These are phyloP conservation scores for Lissonota sp. DNA, from an alignment of 2,888 invertebrate genomes.

Conservation along the genomic window DNA sequence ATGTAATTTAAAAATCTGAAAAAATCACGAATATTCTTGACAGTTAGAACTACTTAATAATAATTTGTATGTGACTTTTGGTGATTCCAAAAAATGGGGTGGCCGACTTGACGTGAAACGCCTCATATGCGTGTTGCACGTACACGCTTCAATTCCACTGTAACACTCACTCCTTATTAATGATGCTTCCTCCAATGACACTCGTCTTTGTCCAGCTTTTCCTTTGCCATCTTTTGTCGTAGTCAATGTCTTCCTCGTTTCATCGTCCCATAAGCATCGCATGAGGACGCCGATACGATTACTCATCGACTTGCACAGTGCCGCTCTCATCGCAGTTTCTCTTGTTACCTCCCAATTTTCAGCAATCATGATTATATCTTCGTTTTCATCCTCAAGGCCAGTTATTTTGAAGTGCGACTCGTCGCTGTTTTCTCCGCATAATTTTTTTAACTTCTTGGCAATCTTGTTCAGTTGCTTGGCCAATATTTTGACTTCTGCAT, in stretches of 20 bases:
- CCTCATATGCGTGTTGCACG: slow-evolving; percentile 18
- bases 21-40: too few relatives aligned
- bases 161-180: slow-evolving; percentile 34
- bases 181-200: slow-evolving; percentile 4
- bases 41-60: too few relatives aligned
- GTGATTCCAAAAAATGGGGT: too few relatives aligned
- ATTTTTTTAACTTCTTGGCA: slow-evolving; percentile 5
- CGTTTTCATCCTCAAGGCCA: slow-evolving; percentile 14
- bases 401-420: slow-evolving; percentile 12
- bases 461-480: background rate
- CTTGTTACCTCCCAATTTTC: slow-evolving; percentile 9
- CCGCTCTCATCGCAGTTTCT: slow-evolving; percentile 2
- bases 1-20: too few relatives aligned
- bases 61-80: too few relatives aligned
- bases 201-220: slow-evolving; percentile 29
- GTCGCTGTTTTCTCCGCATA: slow-evolving; percentile 23
- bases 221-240: slow-evolving; percentile 40
- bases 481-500: slow-evolving; percentile 15
- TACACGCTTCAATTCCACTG: slow-evolving; percentile 7
- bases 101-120: too few relatives aligned
- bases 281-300: slow-evolving; percentile 31
- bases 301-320: slow-evolving; percentile 22
- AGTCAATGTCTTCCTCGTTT: slow-evolving; percentile 28
- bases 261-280: slow-evolving; percentile 20
- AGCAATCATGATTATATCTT: slow-evolving; percentile 6